phyloP scores from a whole-genome alignment of 2,888 invertebrate genomes.

The Andrena haemorrhoa region DNA sequence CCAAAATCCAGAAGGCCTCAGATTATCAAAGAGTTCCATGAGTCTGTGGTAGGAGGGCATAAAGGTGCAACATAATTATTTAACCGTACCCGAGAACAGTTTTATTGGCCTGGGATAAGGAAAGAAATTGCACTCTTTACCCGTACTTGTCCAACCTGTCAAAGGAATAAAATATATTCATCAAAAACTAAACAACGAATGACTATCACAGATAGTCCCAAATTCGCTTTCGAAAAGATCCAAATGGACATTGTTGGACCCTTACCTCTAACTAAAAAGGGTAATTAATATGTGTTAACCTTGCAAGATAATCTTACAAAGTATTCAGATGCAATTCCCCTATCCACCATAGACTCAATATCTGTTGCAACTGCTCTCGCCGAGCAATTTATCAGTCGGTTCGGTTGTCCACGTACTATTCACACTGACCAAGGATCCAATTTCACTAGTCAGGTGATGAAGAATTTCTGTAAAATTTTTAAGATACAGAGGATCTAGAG shows the following conservation, averaged over 20 bases:
- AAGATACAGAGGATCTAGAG: too few species aligned
- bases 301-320: not conserved
- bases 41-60: not conserved
- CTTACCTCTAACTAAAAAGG: not conserved
- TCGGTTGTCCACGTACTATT: not conserved
- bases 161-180: not conserved
- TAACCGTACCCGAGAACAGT: not conserved
- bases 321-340: not conserved
- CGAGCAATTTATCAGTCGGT: conserved; percentile 8
- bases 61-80: not conserved
- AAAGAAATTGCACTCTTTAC: not conserved
- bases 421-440: not conserved
- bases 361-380: not conserved
- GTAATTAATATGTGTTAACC: not conserved
- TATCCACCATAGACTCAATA: not conserved
- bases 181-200: not conserved
- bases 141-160: not conserved
- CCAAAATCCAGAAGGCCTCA: not conserved
- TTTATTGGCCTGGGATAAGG: not conserved
- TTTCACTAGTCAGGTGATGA: conserved; percentile 5
- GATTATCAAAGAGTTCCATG: not conserved
- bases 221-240: not conserved
- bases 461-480: not conserved
- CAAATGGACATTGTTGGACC: conserved; percentile 15
- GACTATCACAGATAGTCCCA: not conserved